Evolutionary conservation across 2,113 vertebrate genomes (phyloP).

Genomic region (Hypocryptadius cinnamomeus): DNA sequence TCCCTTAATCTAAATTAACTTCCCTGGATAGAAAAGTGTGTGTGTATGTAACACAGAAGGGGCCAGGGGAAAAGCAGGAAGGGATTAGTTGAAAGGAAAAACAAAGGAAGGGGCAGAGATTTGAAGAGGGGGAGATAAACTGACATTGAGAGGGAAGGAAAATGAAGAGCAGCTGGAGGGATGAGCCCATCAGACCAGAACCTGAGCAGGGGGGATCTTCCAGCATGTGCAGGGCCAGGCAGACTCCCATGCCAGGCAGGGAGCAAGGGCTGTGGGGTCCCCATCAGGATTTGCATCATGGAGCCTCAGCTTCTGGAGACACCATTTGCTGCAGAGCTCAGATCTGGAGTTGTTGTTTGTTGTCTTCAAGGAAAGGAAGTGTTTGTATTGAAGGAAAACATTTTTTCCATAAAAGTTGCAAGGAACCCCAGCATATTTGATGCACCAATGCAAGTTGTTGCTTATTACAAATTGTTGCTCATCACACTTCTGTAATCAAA

Average conservation of each 20-base stretch:
- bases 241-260: neutral
- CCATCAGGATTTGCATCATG: neutral
- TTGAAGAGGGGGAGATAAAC: neutral
- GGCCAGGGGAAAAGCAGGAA: constrained; percentile 35
- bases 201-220: neutral
- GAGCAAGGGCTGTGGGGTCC: neutral
- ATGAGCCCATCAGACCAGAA: neutral
- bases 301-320: neutral
- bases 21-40: neutral
- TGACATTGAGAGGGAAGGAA: neutral
- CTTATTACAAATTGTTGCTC: neutral
- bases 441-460: neutral
- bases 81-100: constrained; percentile 44
- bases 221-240: fast-evolving
- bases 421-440: neutral
- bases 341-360: neutral
- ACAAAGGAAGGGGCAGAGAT: constrained; percentile 37
- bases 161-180: neutral
- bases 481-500: neutral
- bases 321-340: neutral
- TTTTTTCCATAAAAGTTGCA: neutral
- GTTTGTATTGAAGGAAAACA: neutral
- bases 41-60: neutral
- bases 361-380: neutral
- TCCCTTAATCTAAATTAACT: constrained; percentile 36